A percentile compares a stretch with the other conserved stretches of the same genome.
phyloP scores from a whole-genome alignment of 1,140 invertebrate species.

The Asobara japonica region DNA sequence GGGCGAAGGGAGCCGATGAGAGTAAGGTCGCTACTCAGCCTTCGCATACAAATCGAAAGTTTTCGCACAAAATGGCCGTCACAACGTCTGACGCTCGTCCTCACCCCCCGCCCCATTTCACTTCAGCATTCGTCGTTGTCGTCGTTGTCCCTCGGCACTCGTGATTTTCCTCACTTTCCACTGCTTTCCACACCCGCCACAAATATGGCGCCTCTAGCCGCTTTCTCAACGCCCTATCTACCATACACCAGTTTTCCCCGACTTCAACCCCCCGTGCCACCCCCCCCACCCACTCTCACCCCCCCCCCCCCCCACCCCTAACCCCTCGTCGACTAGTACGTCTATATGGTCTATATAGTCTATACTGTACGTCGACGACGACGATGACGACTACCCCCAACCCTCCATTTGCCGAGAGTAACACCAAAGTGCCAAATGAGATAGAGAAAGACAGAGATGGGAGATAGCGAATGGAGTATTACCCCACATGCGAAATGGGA shows the following conservation, averaged over 20 bases:
- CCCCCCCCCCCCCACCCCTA: neutral
- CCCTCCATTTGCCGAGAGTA: constrained; percentile 38
- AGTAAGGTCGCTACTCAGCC: constrained; percentile 33
- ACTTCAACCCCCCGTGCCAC: neutral
- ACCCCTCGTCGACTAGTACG: neutral
- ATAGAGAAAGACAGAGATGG: constrained; percentile 21
- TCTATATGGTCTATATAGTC: too few relatives aligned
- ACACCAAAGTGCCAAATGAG: constrained; percentile 23
- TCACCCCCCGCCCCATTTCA: constrained; percentile 40
- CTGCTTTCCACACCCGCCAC: constrained; percentile 62
- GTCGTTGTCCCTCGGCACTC: constrained; percentile 50
- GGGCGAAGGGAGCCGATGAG: neutral
- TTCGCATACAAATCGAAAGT: constrained; percentile 64
- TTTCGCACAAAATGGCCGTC: constrained; percentile 68
- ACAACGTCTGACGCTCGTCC: constrained; percentile 63
- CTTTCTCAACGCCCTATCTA: constrained; percentile 57
- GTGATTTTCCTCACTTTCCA: constrained; percentile 64
- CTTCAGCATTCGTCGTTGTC: too few relatives aligned
- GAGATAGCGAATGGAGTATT: constrained; percentile 26
- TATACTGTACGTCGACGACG: too few relatives aligned
- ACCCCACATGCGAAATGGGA: constrained; percentile 20
- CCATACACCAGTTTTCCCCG: constrained; percentile 7
- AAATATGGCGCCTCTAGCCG: constrained; percentile 66
- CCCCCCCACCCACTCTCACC: neutral
- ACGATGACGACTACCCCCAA: constrained; percentile 26